Percentiles rank a stretch among this genome's conserved stretches.
Evolutionary conservation across 37 sponge, comb jelly and placozoan species (phyloP).

Genomic region (Diacarnus erythraeanus): DNA sequence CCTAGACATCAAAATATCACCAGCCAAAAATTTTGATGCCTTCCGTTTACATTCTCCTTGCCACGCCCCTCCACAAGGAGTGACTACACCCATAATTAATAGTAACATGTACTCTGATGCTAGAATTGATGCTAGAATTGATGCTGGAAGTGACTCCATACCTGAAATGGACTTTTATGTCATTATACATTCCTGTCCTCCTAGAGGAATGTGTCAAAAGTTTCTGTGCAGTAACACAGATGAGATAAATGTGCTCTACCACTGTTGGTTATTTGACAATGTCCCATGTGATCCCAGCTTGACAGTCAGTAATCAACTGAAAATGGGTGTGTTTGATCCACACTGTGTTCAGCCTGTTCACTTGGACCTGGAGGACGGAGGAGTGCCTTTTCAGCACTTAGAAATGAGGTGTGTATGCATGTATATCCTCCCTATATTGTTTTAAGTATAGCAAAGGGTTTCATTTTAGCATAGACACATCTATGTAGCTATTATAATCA

Average conservation of each 20-base stretch:
- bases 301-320: conserved; percentile 30
- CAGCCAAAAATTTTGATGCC: not conserved
- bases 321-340: conserved; percentile 78
- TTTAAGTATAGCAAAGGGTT: too few species aligned
- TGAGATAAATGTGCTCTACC: conserved; percentile 78
- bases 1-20: not conserved
- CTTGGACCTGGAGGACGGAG: conserved; percentile 70
- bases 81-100: not conserved
- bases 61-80: not conserved
- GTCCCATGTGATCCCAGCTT: conserved; percentile 21
- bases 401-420: conserved; percentile 43
- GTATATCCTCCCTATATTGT: not conserved
- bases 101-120: not conserved
- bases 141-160: not conserved
- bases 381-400: conserved; percentile 49
- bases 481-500: too few species aligned
- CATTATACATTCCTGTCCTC: conserved; percentile 60
- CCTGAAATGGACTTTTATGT: conserved; percentile 61
- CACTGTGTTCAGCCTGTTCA: conserved; percentile 66
- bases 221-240: conserved; percentile 72
- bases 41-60: not conserved
- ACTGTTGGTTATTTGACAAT: conserved; percentile 70
- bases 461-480: too few species aligned
- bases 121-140: not conserved
- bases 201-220: conserved; percentile 69